Conservation (phyloP, 2,888 invertebrate species). For the Plagodis dolabraria region DNA sequence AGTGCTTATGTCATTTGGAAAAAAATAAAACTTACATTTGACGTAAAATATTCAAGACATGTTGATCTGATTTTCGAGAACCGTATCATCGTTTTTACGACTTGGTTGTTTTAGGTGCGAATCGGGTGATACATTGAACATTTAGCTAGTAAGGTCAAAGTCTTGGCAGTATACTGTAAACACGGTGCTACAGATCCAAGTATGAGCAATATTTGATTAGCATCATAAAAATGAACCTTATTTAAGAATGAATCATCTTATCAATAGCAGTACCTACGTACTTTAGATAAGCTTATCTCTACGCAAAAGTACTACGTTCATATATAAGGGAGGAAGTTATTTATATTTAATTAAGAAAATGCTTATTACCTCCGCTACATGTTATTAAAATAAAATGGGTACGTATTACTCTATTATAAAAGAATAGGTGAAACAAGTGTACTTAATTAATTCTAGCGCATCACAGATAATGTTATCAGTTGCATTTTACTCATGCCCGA, state of each 20-base stretch:
- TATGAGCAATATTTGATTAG: slow-evolving; percentile 53
- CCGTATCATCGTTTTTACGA: slow-evolving; percentile 52
- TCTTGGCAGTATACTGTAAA: slow-evolving; percentile 43
- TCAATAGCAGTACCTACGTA: background rate
- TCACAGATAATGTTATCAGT: too few relatives aligned
- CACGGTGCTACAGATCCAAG: slow-evolving; percentile 50
- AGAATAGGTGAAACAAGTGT: too few relatives aligned
- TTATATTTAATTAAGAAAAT: too few relatives aligned
- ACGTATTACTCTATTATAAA: too few relatives aligned
- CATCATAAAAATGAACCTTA: slow-evolving; percentile 26
- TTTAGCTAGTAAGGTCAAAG: slow-evolving; percentile 68
- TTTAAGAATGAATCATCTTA: slow-evolving; percentile 12
- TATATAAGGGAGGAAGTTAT: too few relatives aligned
- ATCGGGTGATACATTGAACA: slow-evolving; percentile 54
- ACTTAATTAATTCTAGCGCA: too few relatives aligned
- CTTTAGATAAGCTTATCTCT: too few relatives aligned
- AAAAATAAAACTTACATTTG: background rate
- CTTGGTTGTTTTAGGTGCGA: slow-evolving; percentile 44
- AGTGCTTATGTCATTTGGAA: slow-evolving; percentile 1
- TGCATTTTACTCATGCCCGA: too few relatives aligned
- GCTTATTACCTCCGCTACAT: too few relatives aligned
- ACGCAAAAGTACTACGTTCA: too few relatives aligned
- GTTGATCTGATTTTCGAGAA: slow-evolving; percentile 35
- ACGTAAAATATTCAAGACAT: slow-evolving; percentile 46
- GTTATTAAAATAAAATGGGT: too few relatives aligned